Conservation (phyloP, 2,888 invertebrate species). For the Mallateleia sp. region DNA sequence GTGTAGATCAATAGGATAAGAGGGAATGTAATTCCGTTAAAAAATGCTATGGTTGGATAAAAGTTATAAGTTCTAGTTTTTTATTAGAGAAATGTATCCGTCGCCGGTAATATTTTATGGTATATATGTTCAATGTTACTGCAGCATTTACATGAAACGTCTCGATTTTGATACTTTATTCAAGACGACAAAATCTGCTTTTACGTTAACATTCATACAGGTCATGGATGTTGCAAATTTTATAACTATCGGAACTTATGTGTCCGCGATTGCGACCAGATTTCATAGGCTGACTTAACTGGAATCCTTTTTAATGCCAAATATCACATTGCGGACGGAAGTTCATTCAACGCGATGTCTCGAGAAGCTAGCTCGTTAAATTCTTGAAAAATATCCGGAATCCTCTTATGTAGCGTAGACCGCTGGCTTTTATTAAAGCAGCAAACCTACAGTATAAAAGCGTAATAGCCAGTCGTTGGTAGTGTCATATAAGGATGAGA, state of each 20-base stretch:
- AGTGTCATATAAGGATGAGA: conserved; percentile 76
- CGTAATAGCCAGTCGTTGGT: conserved; percentile 80
- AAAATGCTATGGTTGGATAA: conserved; percentile 11
- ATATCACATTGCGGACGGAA: conserved; percentile 67
- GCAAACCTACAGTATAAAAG: conserved; percentile 80
- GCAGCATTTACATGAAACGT: conserved; percentile 28
- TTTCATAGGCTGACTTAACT: conserved; percentile 51
- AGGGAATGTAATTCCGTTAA: conserved; percentile 12
- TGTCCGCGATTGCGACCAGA: conserved; percentile 9
- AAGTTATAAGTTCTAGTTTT: conserved; percentile 40
- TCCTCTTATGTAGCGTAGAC: conserved; percentile 79
- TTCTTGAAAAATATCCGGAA: conserved; percentile 83
- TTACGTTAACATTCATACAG: conserved; percentile 44
- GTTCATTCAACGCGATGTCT: conserved; percentile 72
- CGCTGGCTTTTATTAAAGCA: conserved; percentile 82
- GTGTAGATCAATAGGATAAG: conserved; percentile 29
- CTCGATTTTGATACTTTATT: conserved; percentile 35
- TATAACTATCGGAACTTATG: conserved; percentile 51
- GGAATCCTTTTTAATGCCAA: conserved; percentile 60
- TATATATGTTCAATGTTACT: conserved; percentile 22
- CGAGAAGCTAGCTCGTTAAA: conserved; percentile 80
- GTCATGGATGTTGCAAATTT: conserved; percentile 49
- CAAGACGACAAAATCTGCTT: conserved; percentile 30
- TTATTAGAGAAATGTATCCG: conserved; percentile 17
- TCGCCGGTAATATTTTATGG: conserved; percentile 31